Evolutionary conservation across 1,140 invertebrate genomes (phyloP), one percentile per base, ranked within the genome.

Genomic region (Homarus americanus): DNA sequence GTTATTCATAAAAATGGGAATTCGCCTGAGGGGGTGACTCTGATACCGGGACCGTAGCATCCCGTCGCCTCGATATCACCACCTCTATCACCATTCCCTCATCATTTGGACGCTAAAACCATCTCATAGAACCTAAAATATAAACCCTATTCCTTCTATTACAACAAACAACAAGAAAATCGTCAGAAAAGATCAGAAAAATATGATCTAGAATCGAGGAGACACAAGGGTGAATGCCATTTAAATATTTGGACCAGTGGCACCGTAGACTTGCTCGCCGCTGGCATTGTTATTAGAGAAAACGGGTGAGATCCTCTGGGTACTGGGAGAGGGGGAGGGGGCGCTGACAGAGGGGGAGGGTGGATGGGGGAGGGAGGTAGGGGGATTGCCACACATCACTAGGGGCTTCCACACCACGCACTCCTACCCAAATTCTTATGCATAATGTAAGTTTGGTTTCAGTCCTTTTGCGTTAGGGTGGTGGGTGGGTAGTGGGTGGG

Each of bases 201-300:
- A 4, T 5, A 69, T 1, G 2, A 32, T 12, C n/a, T n/a, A 32
- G 32, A 69, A 9, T 69, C 63, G 63, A 28, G 9, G 0, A 69
- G 28, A 12, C 4, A 69, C 12, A 69, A 69, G 63, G 5, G 2
- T n/a, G n/a, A n/a, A 49, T 10, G 63, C 15, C n/a, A 69, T 69
- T 58, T 34, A 63, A 63, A 32, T 34, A 17, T 69, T 53, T 28
- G 79, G 80, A 75, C n/a, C n/a, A n/a, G 87, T 5, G n/a, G 41
- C 69, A 76, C 87, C 87, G 87, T 90, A 90, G 87, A 84, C 69
- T 83, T 76, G 10, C 79, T 49, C 63, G 78, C 87, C 87, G 78
- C 79, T 73, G 87, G 87, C 87, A 90, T 90, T 90, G 87, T 90
- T 90, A 90, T 83, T 90, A 90, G 66, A 90, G 87, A 90, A 90